A percentile compares a stretch with the other conserved stretches of the same genome.
Evolutionary conservation across 2,113 vertebrate genomes (phyloP).

Genomic region (Nerophis lumbriciformis): DNA sequence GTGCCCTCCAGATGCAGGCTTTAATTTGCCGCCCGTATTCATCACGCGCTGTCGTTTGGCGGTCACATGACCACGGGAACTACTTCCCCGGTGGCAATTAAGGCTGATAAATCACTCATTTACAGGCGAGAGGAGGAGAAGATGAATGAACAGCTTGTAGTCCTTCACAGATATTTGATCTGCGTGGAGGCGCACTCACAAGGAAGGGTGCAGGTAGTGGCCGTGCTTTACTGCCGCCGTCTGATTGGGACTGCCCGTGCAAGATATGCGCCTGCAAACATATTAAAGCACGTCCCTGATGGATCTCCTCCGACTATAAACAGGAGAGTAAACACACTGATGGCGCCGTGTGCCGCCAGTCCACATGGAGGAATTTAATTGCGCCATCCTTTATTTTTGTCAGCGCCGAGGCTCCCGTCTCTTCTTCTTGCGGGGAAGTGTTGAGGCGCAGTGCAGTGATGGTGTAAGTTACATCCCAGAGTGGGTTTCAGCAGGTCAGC

Average conservation of each 20-base stretch:
- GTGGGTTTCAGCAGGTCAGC: slow-evolving; percentile 51
- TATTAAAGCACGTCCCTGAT: slow-evolving; percentile 22
- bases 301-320: slow-evolving; percentile 34
- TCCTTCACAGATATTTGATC: slow-evolving; percentile 41
- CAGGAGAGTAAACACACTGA: slow-evolving; percentile 28
- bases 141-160: slow-evolving; percentile 39
- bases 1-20: slow-evolving; percentile 41
- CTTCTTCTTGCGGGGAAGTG: neutral
- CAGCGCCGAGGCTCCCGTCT: neutral
- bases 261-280: slow-evolving; percentile 16
- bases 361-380: slow-evolving; percentile 9
- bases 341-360: slow-evolving; percentile 15
- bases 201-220: slow-evolving; percentile 57
- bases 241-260: slow-evolving; percentile 25
- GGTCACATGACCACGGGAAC: slow-evolving; percentile 64
- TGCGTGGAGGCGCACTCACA: slow-evolving; percentile 39
- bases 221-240: slow-evolving; percentile 57
- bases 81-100: slow-evolving; percentile 60
- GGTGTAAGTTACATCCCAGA: slow-evolving; percentile 44
- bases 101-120: slow-evolving; percentile 70
- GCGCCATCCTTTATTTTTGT: slow-evolving; percentile 20
- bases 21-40: slow-evolving; percentile 59
- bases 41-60: slow-evolving; percentile 62
- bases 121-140: slow-evolving; percentile 55
- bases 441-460: slow-evolving; percentile 18